A percentile compares a stretch with the other conserved stretches of the same genome.
phyloP scores from a whole-genome alignment of 2,888 invertebrate species.

The Stenurella melanura region DNA sequence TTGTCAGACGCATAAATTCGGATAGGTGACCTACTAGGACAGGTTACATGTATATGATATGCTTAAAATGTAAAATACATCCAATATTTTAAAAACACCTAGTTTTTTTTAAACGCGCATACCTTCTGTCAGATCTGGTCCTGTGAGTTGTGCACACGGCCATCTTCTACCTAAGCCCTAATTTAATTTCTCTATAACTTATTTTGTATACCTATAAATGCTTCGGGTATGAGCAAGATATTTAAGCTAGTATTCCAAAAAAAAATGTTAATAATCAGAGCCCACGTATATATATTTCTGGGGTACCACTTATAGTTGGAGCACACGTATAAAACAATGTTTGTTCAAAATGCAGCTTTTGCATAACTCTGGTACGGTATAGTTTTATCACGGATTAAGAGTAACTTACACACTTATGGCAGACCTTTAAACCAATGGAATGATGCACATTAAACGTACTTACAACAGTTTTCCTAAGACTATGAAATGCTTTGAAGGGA shows the following conservation, averaged over 20 bases:
- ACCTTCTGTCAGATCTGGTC: conserved; percentile 51
- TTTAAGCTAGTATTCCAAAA: conserved; percentile 25
- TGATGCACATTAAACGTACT: conserved; percentile 39
- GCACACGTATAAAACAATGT: conserved; percentile 16
- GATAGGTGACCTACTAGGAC: conserved; percentile 63
- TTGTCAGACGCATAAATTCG: conserved; percentile 69
- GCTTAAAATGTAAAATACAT: conserved; percentile 68
- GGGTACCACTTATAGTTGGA: conserved; percentile 21
- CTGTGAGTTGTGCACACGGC: conserved; percentile 36
- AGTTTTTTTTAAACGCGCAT: conserved; percentile 54
- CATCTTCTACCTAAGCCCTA: conserved; percentile 48
- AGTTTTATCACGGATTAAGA: conserved; percentile 55
- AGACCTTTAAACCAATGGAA: conserved; percentile 52
- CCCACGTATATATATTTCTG: conserved; percentile 8
- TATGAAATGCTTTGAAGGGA: conserved; percentile 46
- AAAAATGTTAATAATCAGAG: conserved; percentile 16
- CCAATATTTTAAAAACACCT: conserved; percentile 63
- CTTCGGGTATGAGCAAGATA: conserved; percentile 38
- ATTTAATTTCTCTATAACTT: conserved; percentile 13
- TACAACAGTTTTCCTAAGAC: conserved; percentile 41
- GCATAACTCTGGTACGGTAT: conserved; percentile 26
- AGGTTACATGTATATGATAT: conserved; percentile 66
- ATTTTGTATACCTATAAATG: conserved; percentile 33
- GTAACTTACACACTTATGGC: conserved; percentile 43
- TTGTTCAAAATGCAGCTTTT: conserved; percentile 10